phyloP scores from a whole-genome alignment of 2,888 invertebrate species.

The Imbricaverruca yamaguchii region DNA sequence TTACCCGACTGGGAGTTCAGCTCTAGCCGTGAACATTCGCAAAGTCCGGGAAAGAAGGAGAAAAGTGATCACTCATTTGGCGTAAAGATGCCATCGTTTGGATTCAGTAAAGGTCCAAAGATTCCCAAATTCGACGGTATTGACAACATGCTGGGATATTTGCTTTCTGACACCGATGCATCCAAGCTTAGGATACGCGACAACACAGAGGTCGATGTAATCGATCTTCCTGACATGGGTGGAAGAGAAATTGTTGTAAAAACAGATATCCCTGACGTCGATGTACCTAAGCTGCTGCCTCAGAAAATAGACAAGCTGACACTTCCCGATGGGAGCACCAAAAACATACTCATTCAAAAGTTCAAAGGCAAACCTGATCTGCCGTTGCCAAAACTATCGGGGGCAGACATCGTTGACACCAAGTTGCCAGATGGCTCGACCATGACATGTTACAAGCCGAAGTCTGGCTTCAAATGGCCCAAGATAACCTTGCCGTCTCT shows the following conservation, averaged over 20 bases:
- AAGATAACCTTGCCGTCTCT: not conserved
- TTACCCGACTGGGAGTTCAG: not conserved
- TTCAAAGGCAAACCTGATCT: not conserved
- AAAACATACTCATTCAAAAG: not conserved
- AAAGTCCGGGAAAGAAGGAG: not conserved
- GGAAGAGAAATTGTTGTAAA: not conserved
- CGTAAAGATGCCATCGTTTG: not conserved
- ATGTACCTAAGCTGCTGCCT: not conserved
- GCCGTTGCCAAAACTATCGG: not conserved
- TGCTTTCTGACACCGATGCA: not conserved
- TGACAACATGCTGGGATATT: not conserved
- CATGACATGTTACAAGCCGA: not conserved
- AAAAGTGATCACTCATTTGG: not conserved
- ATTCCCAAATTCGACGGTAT: not conserved
- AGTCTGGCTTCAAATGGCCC: not conserved
- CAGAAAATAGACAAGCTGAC: not conserved
- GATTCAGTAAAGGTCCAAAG: not conserved
- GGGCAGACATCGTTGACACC: not conserved
- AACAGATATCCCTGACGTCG: not conserved
- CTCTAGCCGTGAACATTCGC: not conserved
- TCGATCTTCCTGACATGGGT: not conserved
- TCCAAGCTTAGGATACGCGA: not conserved
- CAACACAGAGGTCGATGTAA: not conserved
- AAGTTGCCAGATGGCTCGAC: not conserved
- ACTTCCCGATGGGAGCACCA: not conserved